Evolutionary conservation across 2,888 invertebrate species (phyloP).

Genomic region (Microctonus brassicae): DNA sequence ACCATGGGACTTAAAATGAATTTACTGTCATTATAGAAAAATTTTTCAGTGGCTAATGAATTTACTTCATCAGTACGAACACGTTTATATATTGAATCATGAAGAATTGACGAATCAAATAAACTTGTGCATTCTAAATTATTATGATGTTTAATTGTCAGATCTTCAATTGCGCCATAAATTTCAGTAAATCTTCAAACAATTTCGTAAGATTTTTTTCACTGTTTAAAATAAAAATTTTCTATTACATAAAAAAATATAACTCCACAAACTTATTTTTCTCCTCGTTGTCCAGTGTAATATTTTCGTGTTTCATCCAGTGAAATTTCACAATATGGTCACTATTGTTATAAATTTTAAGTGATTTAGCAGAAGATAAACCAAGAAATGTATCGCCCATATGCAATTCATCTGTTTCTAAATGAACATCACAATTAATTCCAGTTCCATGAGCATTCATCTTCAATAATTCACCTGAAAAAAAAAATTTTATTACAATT

Average conservation of each 20-base stretch:
- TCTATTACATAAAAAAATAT: not conserved
- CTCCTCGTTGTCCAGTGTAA: slow-evolving; percentile 66
- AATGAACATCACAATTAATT: slow-evolving; percentile 69
- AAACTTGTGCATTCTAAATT: slow-evolving; percentile 53
- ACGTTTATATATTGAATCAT: slow-evolving; percentile 65
- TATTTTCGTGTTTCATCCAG: slow-evolving; percentile 73
- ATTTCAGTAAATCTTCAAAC: slow-evolving; percentile 48
- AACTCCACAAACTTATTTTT: slow-evolving; percentile 49
- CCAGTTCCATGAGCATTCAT: slow-evolving; percentile 70
- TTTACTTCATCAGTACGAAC: slow-evolving; percentile 68
- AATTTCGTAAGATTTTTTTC: slow-evolving; percentile 38
- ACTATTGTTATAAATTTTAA: slow-evolving; percentile 74
- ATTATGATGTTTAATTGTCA: slow-evolving; percentile 44
- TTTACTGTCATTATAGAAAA: slow-evolving; percentile 59
- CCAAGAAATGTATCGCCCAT: slow-evolving; percentile 76
- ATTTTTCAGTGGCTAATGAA: slow-evolving; percentile 59
- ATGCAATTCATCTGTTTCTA: slow-evolving; percentile 71
- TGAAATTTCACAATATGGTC: slow-evolving; percentile 72
- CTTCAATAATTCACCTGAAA: slow-evolving; percentile 71
- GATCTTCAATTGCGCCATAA: slow-evolving; percentile 46
- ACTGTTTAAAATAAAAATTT: not conserved
- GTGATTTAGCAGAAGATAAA: slow-evolving; percentile 71
- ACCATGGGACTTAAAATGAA: slow-evolving; percentile 74
- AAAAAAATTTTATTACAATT: not conserved
- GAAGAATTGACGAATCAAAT: slow-evolving; percentile 48